Conservation (phyloP, 2,113 vertebrate species). For the Lamprologus callipterus region DNA sequence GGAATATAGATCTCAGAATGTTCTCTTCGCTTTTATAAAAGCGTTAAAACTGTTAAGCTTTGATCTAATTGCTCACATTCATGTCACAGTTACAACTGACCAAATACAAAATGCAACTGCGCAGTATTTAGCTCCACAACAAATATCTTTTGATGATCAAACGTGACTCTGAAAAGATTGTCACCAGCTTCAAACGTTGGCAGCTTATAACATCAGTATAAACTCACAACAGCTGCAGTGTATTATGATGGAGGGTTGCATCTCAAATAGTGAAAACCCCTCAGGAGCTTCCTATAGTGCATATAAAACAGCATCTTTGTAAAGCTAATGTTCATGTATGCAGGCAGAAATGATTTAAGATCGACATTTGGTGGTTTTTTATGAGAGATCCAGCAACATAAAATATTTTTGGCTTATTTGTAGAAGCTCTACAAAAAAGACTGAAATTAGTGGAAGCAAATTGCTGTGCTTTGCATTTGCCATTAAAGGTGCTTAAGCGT, state of each 20-base stretch:
- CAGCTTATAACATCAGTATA: background rate
- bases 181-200: background rate
- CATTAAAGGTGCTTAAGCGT: background rate
- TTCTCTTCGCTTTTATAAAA: background rate
- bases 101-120: background rate
- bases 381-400: background rate
- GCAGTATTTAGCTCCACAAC: background rate
- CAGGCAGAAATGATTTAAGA: background rate
- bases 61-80: background rate
- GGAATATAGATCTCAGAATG: background rate
- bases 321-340: background rate
- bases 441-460: background rate
- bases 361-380: accelerated
- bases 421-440: background rate
- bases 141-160: background rate
- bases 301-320: background rate
- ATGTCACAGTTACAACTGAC: background rate
- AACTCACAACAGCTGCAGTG: background rate
- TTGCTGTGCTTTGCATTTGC: background rate
- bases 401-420: background rate
- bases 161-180: background rate
- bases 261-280: background rate
- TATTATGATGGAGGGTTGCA: background rate
- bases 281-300: background rate
- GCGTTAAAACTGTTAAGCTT: accelerated